These are phyloP conservation scores for Ectemnius cavifrons DNA, from an alignment of 2,888 invertebrate species.

Conservation along the genomic window DNA sequence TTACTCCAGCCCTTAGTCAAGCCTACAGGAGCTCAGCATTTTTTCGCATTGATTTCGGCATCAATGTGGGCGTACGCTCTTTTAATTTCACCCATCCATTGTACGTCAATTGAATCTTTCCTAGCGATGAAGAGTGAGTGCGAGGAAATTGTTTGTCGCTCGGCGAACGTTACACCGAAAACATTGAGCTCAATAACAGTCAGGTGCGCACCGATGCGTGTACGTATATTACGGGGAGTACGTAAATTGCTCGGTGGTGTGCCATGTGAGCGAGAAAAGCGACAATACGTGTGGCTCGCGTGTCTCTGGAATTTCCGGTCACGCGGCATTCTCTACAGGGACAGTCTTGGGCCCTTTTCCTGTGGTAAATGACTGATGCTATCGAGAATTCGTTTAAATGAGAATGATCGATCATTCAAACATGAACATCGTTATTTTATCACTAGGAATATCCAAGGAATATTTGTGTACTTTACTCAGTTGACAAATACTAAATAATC, in stretches of 20 bases:
- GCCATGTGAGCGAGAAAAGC: slow-evolving; percentile 46
- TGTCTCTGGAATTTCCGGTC: slow-evolving; percentile 58
- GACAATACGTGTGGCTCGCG: slow-evolving; percentile 52
- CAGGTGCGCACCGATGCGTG: slow-evolving; percentile 24
- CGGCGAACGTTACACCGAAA: neutral
- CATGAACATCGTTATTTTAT: too few species aligned
- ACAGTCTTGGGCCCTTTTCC: slow-evolving; percentile 1
- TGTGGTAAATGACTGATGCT: neutral
- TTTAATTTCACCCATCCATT: neutral
- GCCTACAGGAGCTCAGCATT: too few species aligned
- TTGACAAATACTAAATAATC: neutral
- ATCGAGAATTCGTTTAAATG: too few species aligned
- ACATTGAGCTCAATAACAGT: slow-evolving; percentile 40
- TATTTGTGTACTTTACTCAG: too few species aligned
- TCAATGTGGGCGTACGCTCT: neutral
- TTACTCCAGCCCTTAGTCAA: slow-evolving; percentile 1
- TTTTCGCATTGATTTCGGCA: too few species aligned
- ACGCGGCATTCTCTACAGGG: slow-evolving; percentile 34
- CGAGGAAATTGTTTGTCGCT: neutral
- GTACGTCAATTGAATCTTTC: too few species aligned
- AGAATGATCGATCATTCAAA: too few species aligned
- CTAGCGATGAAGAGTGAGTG: neutral
- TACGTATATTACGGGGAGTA: slow-evolving; percentile 1
- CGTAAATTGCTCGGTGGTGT: slow-evolving; percentile 20
- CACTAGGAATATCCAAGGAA: too few species aligned